A percentile compares a stretch with the other conserved stretches of the same genome.
Evolutionary conservation across 2,888 invertebrate genomes (phyloP).

Genomic region (Plebejus anna): DNA sequence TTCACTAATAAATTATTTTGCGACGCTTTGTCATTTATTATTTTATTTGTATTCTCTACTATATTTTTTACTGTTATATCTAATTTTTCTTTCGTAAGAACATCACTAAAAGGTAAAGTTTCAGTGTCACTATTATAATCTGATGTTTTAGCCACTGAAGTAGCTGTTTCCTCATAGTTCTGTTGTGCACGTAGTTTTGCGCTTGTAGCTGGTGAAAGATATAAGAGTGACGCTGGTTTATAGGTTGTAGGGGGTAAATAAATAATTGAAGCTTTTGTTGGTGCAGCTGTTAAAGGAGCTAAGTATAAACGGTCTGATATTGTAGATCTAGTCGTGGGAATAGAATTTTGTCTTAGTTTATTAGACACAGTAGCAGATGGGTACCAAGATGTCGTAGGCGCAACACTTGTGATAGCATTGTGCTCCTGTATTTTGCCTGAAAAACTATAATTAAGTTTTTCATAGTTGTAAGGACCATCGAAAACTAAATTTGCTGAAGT

Average conservation of each 20-base stretch:
- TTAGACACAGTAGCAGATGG: slow-evolving; percentile 45
- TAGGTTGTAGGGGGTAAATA: slow-evolving; percentile 60
- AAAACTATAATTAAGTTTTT: slow-evolving; percentile 40
- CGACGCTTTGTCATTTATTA: slow-evolving; percentile 55
- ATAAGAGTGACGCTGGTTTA: slow-evolving; percentile 53
- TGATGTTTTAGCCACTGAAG: slow-evolving; percentile 46
- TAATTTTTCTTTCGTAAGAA: slow-evolving; percentile 66
- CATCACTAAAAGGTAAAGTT: slow-evolving; percentile 65
- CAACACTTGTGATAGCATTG: slow-evolving; percentile 30
- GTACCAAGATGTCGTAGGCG: slow-evolving; percentile 43
- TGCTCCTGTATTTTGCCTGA: slow-evolving; percentile 4
- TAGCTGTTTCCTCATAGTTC: slow-evolving; percentile 48
- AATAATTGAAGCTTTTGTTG: slow-evolving; percentile 52
- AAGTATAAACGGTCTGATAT: slow-evolving; percentile 40
- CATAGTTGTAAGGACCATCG: slow-evolving; percentile 46
- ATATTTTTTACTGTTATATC: slow-evolving; percentile 65
- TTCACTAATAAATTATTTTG: slow-evolving; percentile 46
- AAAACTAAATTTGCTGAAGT: slow-evolving; percentile 46
- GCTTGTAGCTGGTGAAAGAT: slow-evolving; percentile 54
- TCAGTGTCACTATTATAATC: slow-evolving; percentile 48
- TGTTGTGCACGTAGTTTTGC: slow-evolving; percentile 48
- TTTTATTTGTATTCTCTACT: slow-evolving; percentile 60
- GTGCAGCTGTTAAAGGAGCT: slow-evolving; percentile 46
- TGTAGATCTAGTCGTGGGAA: slow-evolving; percentile 37
- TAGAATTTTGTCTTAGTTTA: slow-evolving; percentile 15